phyloP scores from a whole-genome alignment of 2,888 invertebrate genomes.

The Gastracanthus pulcherrimus region DNA sequence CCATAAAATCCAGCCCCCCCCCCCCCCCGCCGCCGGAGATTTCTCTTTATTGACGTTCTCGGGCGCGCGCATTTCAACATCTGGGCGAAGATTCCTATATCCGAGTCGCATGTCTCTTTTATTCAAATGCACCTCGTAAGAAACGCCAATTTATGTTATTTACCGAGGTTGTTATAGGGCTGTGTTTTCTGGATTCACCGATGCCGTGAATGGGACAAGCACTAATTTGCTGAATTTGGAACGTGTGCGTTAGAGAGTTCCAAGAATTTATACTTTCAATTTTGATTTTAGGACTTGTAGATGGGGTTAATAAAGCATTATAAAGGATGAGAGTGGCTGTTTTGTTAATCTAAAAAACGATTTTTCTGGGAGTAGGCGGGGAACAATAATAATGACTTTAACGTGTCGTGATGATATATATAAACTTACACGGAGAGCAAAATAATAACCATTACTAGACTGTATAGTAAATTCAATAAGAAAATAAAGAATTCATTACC shows the following conservation, averaged over 20 bases:
- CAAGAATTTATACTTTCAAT: slow-evolving; percentile 35
- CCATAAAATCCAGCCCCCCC: slow-evolving; percentile 63
- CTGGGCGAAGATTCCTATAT: slow-evolving; percentile 9
- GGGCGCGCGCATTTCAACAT: slow-evolving; percentile 59
- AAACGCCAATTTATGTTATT: slow-evolving; percentile 50
- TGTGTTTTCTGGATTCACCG: neutral
- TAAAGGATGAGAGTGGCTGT: no score
- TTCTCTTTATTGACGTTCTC: slow-evolving; percentile 66
- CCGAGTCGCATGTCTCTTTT: slow-evolving; percentile 23
- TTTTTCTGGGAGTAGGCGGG: no score
- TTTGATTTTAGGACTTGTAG: neutral
- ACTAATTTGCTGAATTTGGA: neutral
- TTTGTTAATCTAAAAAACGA: no score
- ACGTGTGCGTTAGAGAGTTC: neutral
- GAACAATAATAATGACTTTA: no score
- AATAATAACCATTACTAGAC: no score
- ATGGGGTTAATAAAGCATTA: no score
- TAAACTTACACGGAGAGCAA: no score
- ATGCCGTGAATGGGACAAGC: no score
- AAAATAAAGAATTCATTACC: no score
- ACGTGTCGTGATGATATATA: no score
- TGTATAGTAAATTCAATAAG: no score
- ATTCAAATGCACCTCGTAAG: slow-evolving; percentile 49
- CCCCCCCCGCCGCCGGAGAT: slow-evolving; percentile 52
- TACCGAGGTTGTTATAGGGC: neutral